Base-by-base conservation (phyloP, 2,888 invertebrate species). In the Cyrtodaria siliqua region DNA sequence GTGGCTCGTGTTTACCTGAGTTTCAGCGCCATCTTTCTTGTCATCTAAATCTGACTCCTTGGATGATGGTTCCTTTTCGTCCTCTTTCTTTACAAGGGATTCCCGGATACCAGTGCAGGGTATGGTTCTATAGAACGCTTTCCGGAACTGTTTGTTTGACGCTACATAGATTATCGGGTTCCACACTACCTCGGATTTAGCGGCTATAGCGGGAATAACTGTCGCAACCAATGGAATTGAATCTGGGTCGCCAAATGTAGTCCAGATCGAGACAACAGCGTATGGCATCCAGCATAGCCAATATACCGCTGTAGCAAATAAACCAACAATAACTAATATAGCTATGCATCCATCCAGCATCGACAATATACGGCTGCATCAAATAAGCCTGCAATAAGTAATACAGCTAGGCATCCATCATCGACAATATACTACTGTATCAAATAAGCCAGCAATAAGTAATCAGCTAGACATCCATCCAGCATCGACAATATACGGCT, bases 151-250 rank as follows among this genome's bases (percentile, higher is more conserved):
- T 52, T 79, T 84, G 78, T 90, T 90, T 18, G 87, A 86, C n/a
- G 77, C 81, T 38, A 89, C 87, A 75, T 90, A 90, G 24, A 90
- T 84, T 23, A 90, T 68, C 16, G 90, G 88, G 64, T 89, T 88
- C 87, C 87, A 89, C 12, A 89, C 69, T 16, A 86, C 78, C 6
- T 86, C 70, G 23, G 85, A 82, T 61, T 90, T 90, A 60, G 90
- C 90, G 3, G 86, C 49, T 8, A 85, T 60, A 1, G 89, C 86
- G 0, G 90, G 89, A 8, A 89, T 24, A 6, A 84, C 84, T 20
- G 78, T 79, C 12, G 82, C 66, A 4, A 79, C 59, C 1, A 83
- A 60, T 6, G 86, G 83, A 8, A 89, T 72, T 40, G 70, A 42
- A 16, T 66, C 67, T 1, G 74, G 75, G 27, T 79, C 74, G 6